Conservation (phyloP, 2,888 invertebrate species). For the Bugulina stolonifera region DNA sequence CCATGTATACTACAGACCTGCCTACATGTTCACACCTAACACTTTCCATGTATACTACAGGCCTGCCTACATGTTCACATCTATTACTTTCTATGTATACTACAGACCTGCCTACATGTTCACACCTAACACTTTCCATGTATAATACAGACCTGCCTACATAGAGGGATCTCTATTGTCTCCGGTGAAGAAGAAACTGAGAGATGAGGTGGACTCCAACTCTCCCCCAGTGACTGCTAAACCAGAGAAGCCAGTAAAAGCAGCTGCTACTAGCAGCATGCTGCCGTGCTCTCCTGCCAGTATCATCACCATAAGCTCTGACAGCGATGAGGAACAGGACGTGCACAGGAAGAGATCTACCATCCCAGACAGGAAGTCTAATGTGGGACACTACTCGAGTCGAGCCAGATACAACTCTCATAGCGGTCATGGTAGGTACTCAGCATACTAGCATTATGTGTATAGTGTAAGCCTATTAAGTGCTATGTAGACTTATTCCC, state of each 20-base stretch:
- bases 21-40: too few species aligned
- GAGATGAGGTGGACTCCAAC: conserved; percentile 90
- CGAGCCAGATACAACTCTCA: background rate
- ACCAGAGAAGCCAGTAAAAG: background rate
- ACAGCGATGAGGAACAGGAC: conserved; percentile 72
- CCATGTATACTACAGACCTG: too few species aligned
- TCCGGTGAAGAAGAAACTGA: conserved; percentile 93
- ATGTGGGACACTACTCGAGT: background rate
- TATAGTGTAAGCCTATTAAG: too few species aligned
- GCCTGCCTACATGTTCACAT: too few species aligned
- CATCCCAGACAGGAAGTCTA: background rate
- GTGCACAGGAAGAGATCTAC: background rate
- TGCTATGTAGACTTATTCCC: too few species aligned
- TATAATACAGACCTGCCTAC: background rate
- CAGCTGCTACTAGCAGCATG: conserved; percentile 62
- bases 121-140: too few species aligned
- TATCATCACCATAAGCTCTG: conserved; percentile 90
- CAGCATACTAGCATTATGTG: too few species aligned
- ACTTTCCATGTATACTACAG: too few species aligned
- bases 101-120: too few species aligned
- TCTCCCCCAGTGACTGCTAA: background rate
- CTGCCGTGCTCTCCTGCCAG: conserved; percentile 89
- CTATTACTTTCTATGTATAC: too few species aligned
- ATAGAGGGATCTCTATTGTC: conserved; percentile 69
- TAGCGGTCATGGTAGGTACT: background rate